Base-by-base conservation (phyloP, 2,113 vertebrate genomes). In the Orientallactaga bullata region DNA sequence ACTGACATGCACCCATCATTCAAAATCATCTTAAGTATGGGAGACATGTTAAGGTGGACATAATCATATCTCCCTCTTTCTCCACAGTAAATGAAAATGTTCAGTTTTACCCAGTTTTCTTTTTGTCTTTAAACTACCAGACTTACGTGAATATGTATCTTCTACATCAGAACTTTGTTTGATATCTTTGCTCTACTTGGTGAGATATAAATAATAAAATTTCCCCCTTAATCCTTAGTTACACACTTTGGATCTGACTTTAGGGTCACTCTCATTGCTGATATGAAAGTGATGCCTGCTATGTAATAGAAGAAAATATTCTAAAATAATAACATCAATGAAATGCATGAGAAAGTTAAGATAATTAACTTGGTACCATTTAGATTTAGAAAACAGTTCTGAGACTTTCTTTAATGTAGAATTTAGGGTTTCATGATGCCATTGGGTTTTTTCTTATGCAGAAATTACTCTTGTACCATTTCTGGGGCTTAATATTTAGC, bases 401-500 rank as follows among this genome's bases (percentile, higher is more conserved):
- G 73, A 93, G 69, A 72, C 2, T 24, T 85, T 74, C 77, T 90
- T 71, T 42, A 84, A 66, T 68, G 73, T 4, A 91, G 74, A 90
- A 76, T 85, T 51, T 42, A 30, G 13, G 37, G 7, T 47, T 12
- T 81, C 3, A 1, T 73, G 51, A 51, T 77, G 13, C 55, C 13
- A 71, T 90, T 66, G 60, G 17, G 9, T 51, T 47, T 88, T 23
- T 69, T 85, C 55, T 88, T 11, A 35, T n/a, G 55, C 51, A 87
- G 63, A 9, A 1, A 26, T 88, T 85, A 30, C 81, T 91, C 58
- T 74, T 78, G 37, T 0, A 32, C 12, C 76, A 68, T 93, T 96
- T 55, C 78, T 96, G 32, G 24, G 35, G n/a, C 20, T 85, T 13
- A 77, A 83, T 66, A 89, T 92, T 42, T 94, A 89, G 82, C 24